Conservation (phyloP, 2,888 invertebrate species). For the Pollenia labialis region DNA sequence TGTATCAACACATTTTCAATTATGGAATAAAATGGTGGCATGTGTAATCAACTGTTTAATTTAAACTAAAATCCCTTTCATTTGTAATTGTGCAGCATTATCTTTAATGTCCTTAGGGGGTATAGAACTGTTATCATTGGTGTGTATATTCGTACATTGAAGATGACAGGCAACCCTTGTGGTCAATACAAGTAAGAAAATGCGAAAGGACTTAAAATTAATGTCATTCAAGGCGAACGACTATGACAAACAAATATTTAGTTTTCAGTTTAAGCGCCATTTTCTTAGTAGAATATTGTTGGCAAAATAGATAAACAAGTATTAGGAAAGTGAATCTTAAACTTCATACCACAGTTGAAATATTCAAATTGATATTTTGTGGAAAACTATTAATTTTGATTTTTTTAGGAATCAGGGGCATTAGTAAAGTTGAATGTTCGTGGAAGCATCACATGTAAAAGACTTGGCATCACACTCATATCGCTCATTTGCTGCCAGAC, state of each 20-base stretch:
- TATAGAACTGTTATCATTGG: background rate
- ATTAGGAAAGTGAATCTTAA: too few species aligned
- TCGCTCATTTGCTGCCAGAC: too few species aligned
- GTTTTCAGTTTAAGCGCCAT: background rate
- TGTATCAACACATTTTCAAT: conserved; percentile 44
- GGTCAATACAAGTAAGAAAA: background rate
- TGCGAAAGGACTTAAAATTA: conserved; percentile 1
- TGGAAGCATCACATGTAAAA: too few species aligned
- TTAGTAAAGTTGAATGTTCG: too few species aligned
- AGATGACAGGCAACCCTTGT: conserved; percentile 30
- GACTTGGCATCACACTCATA: too few species aligned
- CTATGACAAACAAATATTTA: conserved; percentile 5
- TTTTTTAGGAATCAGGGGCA: too few species aligned
- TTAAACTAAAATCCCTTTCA: conserved; percentile 39
- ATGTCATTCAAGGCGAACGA: background rate
- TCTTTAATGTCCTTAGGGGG: conserved; percentile 20
- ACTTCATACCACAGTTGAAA: too few species aligned
- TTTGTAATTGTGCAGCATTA: conserved; percentile 2
- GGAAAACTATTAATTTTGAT: too few species aligned
- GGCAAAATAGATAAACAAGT: background rate
- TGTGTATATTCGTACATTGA: background rate
- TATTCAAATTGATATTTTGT: too few species aligned
- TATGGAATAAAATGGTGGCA: conserved; percentile 25
- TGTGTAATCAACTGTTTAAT: conserved; percentile 34
- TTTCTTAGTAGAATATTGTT: background rate